These are phyloP conservation scores for Holcopasites calliopsidis DNA, from an alignment of 1,140 invertebrate species.

Conservation along the genomic window DNA sequence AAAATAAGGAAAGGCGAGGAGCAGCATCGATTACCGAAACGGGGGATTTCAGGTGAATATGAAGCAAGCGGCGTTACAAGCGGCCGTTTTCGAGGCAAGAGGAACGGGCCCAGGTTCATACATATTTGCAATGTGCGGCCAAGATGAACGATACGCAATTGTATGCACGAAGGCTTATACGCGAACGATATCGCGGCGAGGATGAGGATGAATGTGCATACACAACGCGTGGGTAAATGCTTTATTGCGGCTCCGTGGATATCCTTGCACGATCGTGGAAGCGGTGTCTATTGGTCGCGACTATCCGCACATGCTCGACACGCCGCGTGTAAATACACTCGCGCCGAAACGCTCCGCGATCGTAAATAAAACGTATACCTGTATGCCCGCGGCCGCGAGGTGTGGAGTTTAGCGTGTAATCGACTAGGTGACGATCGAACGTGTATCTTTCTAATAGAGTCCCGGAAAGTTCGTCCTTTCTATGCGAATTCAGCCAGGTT, in stretches of 20 bases:
- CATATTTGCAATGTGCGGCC: conserved; percentile 54
- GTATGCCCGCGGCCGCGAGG: conserved; percentile 14
- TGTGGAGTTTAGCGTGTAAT: conserved; percentile 19
- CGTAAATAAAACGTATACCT: conserved; percentile 44
- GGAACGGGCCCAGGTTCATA: conserved; percentile 46
- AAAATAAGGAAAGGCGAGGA: background rate
- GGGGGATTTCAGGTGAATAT: conserved; percentile 10
- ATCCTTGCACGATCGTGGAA: conserved; percentile 33
- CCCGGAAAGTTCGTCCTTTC: background rate
- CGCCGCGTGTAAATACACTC: conserved; percentile 32
- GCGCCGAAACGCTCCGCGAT: conserved; percentile 47
- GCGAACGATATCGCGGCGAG: conserved; percentile 44
- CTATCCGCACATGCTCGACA: conserved; percentile 36
- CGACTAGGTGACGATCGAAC: background rate
- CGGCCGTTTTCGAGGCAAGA: conserved; percentile 21
- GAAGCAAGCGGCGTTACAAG: conserved; percentile 22
- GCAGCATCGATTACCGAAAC: conserved; percentile 3
- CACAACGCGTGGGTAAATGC: conserved; percentile 71
- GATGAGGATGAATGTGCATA: conserved; percentile 62
- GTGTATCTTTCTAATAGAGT: background rate
- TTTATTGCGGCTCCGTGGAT: conserved; percentile 68
- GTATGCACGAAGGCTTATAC: conserved; percentile 61
- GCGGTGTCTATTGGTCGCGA: conserved; percentile 50
- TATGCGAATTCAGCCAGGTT: too few species aligned
- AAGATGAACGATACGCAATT: conserved; percentile 57